Evolutionary conservation across 2,888 invertebrate genomes (phyloP), one percentile per base, ranked within the genome.

Genomic region (Tineola bisselliella): DNA sequence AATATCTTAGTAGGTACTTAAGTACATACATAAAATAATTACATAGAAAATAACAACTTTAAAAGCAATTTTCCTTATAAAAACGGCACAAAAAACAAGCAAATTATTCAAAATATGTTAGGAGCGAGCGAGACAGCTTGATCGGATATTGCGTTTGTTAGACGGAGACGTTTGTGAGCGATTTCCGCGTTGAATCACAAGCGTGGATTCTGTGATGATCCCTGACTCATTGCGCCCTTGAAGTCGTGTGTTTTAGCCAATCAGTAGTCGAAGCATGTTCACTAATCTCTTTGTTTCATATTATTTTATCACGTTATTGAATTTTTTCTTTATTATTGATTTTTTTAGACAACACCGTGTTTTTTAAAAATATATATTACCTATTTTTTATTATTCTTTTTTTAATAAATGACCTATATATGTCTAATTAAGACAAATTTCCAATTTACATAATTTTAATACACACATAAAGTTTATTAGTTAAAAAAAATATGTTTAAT

Each of bases 171-270:
- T 38, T 38, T 38, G n/a, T 38, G 38, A 8, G 31, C 68, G 70
- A 75, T 79, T 86, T 86, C 86, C 86, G 84, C 69, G 77, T 86
- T 86, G 84, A 82, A 73, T 83, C 82, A 84, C 66, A 54, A 18
- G 12, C 19, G 1, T 58, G 13, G 58, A 58, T 58, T 5, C 19
- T 17, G 18, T 15, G n/a, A 13, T 15, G 6, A 17, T 33, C 33
- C 58, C 74, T 82, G 81, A 84, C 70, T 81, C 81, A 81, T 66
- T 63, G 11, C 71, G 79, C 79, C 84, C 84, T 86, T 86, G 79
- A 71, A 76, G 79, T 75, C 77, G 80, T 77, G 76, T 75, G 76
- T 77, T 81, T 81, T 79, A 83, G 70, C 86, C 84, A 84, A 84
- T 86, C 86, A 80, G 77, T 75, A 83, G 72, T 73, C 82, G 44